Evolutionary conservation across 2,113 vertebrate genomes (phyloP).

Genomic region (Chloropsis hardwickii): DNA sequence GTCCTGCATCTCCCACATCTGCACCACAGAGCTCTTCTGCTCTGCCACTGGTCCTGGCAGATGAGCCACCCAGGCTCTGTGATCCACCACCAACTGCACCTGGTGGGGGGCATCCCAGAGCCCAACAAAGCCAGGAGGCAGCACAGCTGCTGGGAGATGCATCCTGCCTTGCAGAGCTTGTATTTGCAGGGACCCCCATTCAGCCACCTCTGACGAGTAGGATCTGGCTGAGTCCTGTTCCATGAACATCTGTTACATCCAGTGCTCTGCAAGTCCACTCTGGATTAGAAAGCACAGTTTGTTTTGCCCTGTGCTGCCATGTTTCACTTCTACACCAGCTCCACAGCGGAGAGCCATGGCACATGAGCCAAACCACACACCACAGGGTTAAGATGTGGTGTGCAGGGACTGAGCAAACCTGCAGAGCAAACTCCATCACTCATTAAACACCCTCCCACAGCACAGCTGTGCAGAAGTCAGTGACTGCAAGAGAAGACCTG

Average conservation of each 20-base stretch:
- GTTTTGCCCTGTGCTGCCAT: background rate
- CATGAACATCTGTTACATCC: background rate
- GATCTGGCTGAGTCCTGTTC: background rate
- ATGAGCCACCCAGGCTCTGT: background rate
- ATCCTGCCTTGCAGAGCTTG: background rate
- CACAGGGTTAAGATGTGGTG: background rate
- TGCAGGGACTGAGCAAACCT: background rate
- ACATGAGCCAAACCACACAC: background rate
- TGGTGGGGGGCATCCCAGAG: background rate
- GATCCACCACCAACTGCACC: background rate
- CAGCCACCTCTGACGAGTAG: background rate
- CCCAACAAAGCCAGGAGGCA: background rate
- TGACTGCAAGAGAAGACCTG: background rate
- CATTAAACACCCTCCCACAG: background rate
- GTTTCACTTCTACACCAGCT: background rate
- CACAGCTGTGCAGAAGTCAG: background rate
- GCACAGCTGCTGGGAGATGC: background rate
- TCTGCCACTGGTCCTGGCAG: background rate
- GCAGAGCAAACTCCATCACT: background rate
- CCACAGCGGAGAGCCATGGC: background rate
- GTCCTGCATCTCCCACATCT: background rate
- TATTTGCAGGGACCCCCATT: background rate
- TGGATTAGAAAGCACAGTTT: background rate
- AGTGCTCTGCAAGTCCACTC: background rate
- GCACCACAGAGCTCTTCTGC: slow-evolving; percentile 17